Base-by-base conservation (phyloP, 2,888 invertebrate species). In the Elaeidobius kamerunicus region DNA sequence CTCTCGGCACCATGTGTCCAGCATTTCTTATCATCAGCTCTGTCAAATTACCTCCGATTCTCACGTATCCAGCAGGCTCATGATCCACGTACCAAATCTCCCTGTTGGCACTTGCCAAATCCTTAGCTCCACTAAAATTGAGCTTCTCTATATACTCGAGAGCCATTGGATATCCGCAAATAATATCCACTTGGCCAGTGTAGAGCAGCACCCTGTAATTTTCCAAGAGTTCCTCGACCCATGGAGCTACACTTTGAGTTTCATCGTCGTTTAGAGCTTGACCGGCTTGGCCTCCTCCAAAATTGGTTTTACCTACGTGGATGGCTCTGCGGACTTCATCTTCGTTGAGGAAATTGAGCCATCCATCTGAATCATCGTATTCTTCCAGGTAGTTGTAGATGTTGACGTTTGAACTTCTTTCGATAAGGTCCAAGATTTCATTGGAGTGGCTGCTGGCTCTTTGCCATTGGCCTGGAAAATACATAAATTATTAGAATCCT, bases 171-270 rank as follows among this genome's bases (percentile, higher is more conserved):
- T 89, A 88, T 0, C 90, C 88, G 0, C 91, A 86, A 56, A 91
- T 88, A 7, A 93, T 84, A 67, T 94, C 93, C 56, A 92, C 68
- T 67, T 93, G 92, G 0, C 93, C 93, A 66, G 83, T 91, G 69
- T 91, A 93, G 45, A 91, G 77, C 32, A 91, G 78, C 11, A 90
- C 79, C 68, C 77, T 76, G 63, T 85, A 86, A 57, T 80, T 71
- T 18, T 83, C 74, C 1, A 86, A 65, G 0, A 89, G 71, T 58
- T 83, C 81, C 0, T 80, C 47, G 12, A 56, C 23, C 47, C 46
- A 46, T 6, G 43, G 42, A 3, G 47, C 51, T n/a, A 51, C 19
- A 18, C 43, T 43, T 6, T 43, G 32, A 11, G 34, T 19, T 15
- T 38, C 12, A 23, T 56, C 56, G 9, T 20, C 19, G 3, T 14